Base-by-base conservation (phyloP, 2,888 invertebrate species). In the Nineta flava region DNA sequence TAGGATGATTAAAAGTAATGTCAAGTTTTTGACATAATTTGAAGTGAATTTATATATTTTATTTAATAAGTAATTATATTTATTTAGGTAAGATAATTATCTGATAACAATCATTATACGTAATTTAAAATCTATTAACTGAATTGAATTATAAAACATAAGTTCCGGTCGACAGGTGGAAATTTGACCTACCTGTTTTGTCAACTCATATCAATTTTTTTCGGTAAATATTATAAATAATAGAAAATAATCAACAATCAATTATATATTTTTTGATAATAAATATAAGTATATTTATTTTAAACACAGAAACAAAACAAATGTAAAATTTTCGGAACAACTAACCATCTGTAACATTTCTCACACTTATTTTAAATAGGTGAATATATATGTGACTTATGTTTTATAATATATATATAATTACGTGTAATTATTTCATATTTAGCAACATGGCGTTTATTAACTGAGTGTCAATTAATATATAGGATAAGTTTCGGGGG, bases 171-270 rank as follows among this genome's bases (percentile, higher is more conserved):
- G 43, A 43, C 43, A 43, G 43, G 38, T 38, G 38, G 38, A 38
- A n/a, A 26, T 26, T 21, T 46, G 46, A 46, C 46, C 32, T 46
- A 46, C 46, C 46, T 46, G 46, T 46, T 46, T 46, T 46, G 19
- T 10, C 12, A 43, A 43, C 21, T 21, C 9, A 6, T 19, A 43
- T 43, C 13, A 13, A 40, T 40, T 43, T 43, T 19, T 19, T 15
- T 2, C 12, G 15, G 7, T 43, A 43, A 9, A 16, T 19, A 16
- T 19, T 43, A 19, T 12, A 15, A 21, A 16, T 17, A 19, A 3
- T 4, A 38, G 6, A 4, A 26, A 26, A 26, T 26, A 26, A 26
- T 26, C 4, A 26, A 26, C 7, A 26, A 26, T 6, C 26, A 26
- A 26, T 7, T 26, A 7, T 6, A 26, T 26, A 26, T 26, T 26